These are phyloP conservation scores for Chaunax sp. DNA, from an alignment of 2,797 vertebrate species.

Conservation along the genomic window DNA sequence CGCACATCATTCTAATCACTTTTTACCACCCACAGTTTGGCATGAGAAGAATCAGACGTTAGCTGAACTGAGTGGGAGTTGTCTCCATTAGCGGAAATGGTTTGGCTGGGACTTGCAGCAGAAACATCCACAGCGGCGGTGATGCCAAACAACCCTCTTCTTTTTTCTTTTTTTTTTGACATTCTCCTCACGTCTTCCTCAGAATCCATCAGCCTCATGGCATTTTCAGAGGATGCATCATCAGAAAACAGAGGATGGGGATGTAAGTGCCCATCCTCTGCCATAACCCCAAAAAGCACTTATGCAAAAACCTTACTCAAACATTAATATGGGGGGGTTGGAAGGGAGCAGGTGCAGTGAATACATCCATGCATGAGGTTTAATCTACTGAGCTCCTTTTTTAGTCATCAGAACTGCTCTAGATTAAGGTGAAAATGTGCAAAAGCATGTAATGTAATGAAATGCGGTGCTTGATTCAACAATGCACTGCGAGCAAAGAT, in stretches of 20 bases:
- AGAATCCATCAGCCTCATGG: conserved; percentile 50
- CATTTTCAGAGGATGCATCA: too few species aligned
- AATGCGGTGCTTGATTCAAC: too few species aligned
- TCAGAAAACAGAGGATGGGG: conserved; percentile 30
- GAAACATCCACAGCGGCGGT: conserved; percentile 36
- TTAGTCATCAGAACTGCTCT: conserved; percentile 35
- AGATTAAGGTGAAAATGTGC: neutral
- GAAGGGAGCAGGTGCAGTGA: conserved; percentile 40
- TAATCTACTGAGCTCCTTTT: conserved; percentile 16
- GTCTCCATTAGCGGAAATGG: conserved; percentile 72
- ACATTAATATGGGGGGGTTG: conserved; percentile 38
- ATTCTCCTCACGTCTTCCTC: conserved; percentile 39
- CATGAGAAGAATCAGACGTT: conserved; percentile 50
- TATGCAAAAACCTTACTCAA: conserved; percentile 37
- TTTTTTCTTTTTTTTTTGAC: too few species aligned
- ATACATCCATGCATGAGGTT: conserved; percentile 1
- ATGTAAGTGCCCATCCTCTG: conserved; percentile 48
- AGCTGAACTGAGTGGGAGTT: conserved; percentile 54
- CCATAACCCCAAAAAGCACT: conserved; percentile 50
- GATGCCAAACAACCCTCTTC: conserved; percentile 34
- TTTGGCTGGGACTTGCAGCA: conserved; percentile 59
- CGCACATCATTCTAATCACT: conserved; percentile 41
- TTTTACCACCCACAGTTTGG: conserved; percentile 60
- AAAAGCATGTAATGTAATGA: too few species aligned
- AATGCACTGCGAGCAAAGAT: neutral